phyloP scores from a whole-genome alignment of 2,113 vertebrate genomes.

The Vulpes ferrilata region DNA sequence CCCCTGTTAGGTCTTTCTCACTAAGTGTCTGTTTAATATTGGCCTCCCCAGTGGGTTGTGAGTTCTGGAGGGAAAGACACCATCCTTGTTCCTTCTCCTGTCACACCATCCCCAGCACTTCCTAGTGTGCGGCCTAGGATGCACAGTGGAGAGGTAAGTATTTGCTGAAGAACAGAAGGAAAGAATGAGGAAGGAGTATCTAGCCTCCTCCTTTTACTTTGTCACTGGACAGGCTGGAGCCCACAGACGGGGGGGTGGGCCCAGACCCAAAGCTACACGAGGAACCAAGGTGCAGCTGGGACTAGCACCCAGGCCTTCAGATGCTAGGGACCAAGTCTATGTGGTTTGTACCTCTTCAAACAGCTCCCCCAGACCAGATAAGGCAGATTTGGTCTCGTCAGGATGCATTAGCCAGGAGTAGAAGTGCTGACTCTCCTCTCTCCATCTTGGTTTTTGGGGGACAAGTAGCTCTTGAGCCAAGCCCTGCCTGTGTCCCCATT shows the following conservation, averaged over 20 bases:
- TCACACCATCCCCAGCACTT: neutral
- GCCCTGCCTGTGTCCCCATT: too few species aligned
- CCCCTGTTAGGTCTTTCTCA: neutral
- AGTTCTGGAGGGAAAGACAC: neutral
- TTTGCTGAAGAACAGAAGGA: neutral
- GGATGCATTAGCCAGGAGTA: neutral
- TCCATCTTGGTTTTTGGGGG: neutral
- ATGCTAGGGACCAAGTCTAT: neutral
- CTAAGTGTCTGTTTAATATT: neutral
- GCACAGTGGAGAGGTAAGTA: too few species aligned
- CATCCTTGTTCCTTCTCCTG: neutral
- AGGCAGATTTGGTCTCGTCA: rapidly evolving
- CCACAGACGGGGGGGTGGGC: neutral
- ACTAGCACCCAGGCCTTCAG: neutral
- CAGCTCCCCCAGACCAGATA: neutral
- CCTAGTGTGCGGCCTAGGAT: neutral
- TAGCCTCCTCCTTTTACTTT: neutral
- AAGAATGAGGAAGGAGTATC: neutral
- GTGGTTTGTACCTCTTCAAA: neutral
- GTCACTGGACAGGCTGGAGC: neutral
- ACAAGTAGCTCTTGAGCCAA: neutral
- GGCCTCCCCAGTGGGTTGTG: neutral
- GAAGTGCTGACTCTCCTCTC: neutral
- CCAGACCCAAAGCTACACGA: neutral
- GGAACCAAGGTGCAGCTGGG: rapidly evolving